Conservation (phyloP, 2,888 invertebrate genomes). For the Drosophila subquinaria region DNA sequence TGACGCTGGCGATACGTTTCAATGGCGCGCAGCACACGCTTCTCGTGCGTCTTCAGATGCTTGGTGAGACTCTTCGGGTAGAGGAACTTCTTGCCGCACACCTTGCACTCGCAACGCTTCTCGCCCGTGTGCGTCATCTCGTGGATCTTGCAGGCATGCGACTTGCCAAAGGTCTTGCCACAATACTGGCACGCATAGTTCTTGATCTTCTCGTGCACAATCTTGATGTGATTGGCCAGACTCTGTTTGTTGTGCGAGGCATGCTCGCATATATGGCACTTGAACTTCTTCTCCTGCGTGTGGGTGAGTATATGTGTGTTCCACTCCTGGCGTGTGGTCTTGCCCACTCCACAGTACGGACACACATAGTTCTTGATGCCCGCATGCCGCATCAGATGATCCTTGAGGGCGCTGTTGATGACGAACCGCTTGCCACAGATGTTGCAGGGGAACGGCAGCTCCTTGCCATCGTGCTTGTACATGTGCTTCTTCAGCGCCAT, state of each 20-base stretch:
- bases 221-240: conserved; percentile 81
- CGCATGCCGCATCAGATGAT: conserved; percentile 84
- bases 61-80: conserved; percentile 83
- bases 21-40: conserved; percentile 82
- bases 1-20: conserved; percentile 83
- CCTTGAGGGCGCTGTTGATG: conserved; percentile 83
- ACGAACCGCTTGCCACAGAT: conserved; percentile 84
- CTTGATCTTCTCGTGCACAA: conserved; percentile 83
- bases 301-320: conserved; percentile 84
- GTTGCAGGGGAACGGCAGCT: conserved; percentile 82
- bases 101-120: conserved; percentile 83
- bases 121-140: conserved; percentile 84
- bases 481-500: conserved; percentile 84
- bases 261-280: conserved; percentile 82
- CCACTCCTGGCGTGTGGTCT: conserved; percentile 84
- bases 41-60: conserved; percentile 83
- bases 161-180: conserved; percentile 83
- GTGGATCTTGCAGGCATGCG: conserved; percentile 83
- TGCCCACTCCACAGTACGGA: conserved; percentile 84
- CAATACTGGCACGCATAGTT: conserved; percentile 83
- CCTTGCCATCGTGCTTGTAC: conserved; percentile 83
- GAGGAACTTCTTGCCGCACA: conserved; percentile 82
- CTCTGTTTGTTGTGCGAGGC: conserved; percentile 83
- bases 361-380: conserved; percentile 85
- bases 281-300: conserved; percentile 83